Percentiles rank a stretch among this genome's conserved stretches.
phyloP scores from a whole-genome alignment of 1,140 invertebrate species.

The Neodiprion virginianus region DNA sequence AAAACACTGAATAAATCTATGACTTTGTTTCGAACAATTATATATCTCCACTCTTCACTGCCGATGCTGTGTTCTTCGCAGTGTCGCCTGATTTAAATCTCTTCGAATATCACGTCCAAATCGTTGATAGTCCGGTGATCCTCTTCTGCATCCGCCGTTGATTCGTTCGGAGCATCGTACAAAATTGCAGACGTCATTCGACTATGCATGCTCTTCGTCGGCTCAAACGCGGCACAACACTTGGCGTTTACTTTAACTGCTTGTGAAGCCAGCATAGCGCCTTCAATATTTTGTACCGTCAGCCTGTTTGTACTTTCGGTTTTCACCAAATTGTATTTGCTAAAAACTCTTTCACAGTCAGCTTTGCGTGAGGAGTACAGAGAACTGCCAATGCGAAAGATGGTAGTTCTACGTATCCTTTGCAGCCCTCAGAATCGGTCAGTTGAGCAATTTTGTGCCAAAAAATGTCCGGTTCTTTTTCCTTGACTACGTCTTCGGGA shows the following conservation, averaged over 20 bases:
- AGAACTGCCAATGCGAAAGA: constrained; percentile 23
- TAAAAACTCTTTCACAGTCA: constrained; percentile 19
- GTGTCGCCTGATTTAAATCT: background rate
- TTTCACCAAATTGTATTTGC: constrained; percentile 18
- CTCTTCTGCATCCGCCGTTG: background rate
- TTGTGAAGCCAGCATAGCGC: constrained; percentile 10
- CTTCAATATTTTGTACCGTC: constrained; percentile 7
- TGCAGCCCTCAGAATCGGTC: constrained; percentile 16
- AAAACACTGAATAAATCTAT: background rate
- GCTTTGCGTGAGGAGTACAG: constrained; percentile 23
- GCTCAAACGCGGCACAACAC: constrained; percentile 6
- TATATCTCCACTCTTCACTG: background rate
- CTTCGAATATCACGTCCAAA: background rate
- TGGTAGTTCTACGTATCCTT: constrained; percentile 19
- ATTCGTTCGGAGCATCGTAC: background rate
- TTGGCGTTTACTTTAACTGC: background rate
- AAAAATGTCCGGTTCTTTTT: constrained; percentile 24
- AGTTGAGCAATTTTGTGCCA: constrained; percentile 24
- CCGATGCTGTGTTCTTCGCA: background rate
- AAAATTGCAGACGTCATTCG: constrained; percentile 4
- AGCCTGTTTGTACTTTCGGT: constrained; percentile 13
- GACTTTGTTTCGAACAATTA: background rate
- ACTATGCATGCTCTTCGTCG: background rate
- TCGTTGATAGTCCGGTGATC: background rate
- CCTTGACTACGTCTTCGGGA: constrained; percentile 21